Base-by-base conservation (phyloP, 2,888 invertebrate genomes). In the Tinea pellionella region DNA sequence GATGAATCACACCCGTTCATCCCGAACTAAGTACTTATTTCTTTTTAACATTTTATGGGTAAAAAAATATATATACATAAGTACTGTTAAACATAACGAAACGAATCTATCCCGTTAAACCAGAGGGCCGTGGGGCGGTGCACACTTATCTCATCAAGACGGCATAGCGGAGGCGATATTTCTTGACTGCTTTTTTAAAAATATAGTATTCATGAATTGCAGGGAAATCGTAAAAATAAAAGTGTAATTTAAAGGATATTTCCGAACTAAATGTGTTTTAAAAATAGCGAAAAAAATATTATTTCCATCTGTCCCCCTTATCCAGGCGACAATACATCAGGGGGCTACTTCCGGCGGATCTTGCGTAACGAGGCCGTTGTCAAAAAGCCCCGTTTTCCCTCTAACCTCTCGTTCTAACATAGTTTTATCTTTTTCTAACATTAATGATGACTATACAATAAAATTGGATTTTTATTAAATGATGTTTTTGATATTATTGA, bases 291-390 rank as follows among this genome's bases (percentile, higher is more conserved):
- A 18, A 16, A 53, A 53, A 53, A 57, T 57, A 57, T 32, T n/a
- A n/a, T n/a, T n/a, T 57, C 29, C 30, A 57, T 57, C 57, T 57
- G 57, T 57, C 57, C 57, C n/a, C 57, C 57, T 57, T 15, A 18
- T 18, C 72, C 75, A 72, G 73, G 70, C 74, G 76, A 81, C 85
- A 82, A 81, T 81, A 80, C 82, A 75, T 82, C 79, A 59, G 41
- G 59, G 78, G 73, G 80, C 77, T 30, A 83, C 86, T 72, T 87
- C 86, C 86, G 82, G 64, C 83, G 86, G 86, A 87, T 75, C 78
- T 77, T 69, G 74, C 78, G 77, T 86, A 86, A 86, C 86, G 86
- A 86, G 85, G 68, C 80, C 76, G 85, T 83, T 83, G 57, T 30
- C 18, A 55, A 29, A 55, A 32, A 30, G 57, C n/a, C 32, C 53